Evolutionary conservation across 2,888 invertebrate genomes (phyloP), one percentile per base, ranked within the genome.

Genomic region (Brenthis daphne): DNA sequence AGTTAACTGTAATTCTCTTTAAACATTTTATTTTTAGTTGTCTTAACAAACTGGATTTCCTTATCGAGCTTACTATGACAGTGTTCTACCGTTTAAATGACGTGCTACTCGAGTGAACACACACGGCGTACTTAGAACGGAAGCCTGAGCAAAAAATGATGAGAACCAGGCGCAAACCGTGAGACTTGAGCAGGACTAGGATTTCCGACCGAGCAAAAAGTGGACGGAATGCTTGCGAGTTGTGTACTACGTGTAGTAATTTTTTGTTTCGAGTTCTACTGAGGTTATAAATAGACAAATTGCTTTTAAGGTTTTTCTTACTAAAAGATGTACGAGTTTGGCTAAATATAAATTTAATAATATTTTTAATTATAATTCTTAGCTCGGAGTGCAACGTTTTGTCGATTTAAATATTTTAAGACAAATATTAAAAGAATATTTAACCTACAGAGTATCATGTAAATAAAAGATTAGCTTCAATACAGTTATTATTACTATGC

Each of bases 151-250:
- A 74, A 75, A 75, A 74, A 75, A 71, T 68, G 60, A 68, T 69
- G 69, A 57, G 74, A 74, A 70, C 63, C 74, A 74, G 68, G 55
- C 65, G 68, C 65, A 37, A 65, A 66, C 73, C 75, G 74, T 75
- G 75, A 64, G 75, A 75, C 69, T 65, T 47, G 53, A 55, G 56
- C 50, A 57, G 58, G 67, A 60, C 64, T 70, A 60, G 69, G 65
- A 73, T 65, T 74, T 75, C 75, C 74, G 72, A 72, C 50, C 29
- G 57, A 43, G 61, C 73, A 74, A 74, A 69, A 74, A 73, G 57
- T 57, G 29, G 33, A 13, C 57, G 55, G 43, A 65, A 69, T 37
- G 63, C 61, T 54, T 50, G 37, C 53, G 37, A 53, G 53, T 63
- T 54, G 54, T 54, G 63, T 66, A 57, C 54, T 56, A 56, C 48